Evolutionary conservation across 1,140 invertebrate genomes (phyloP).

Genomic region (Drosophila varians): DNA sequence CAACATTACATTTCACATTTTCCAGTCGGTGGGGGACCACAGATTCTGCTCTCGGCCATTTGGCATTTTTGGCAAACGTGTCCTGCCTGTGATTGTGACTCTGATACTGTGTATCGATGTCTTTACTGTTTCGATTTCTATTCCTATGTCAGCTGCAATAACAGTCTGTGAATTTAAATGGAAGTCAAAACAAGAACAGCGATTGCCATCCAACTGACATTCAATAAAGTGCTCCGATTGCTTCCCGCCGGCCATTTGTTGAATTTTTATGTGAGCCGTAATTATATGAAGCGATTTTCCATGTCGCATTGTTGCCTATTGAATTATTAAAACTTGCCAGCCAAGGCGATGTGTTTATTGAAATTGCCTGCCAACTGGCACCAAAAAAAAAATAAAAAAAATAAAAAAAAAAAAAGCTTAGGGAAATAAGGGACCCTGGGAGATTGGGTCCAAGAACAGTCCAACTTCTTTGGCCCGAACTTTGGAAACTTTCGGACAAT

Average conservation of each 20-base stretch:
- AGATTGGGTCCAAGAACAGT: constrained; percentile 4
- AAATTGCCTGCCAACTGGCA: constrained; percentile 47
- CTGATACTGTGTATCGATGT: background rate
- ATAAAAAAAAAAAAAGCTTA: constrained; percentile 6
- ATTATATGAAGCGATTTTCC: constrained; percentile 60
- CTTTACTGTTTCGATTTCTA: background rate
- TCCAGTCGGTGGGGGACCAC: background rate
- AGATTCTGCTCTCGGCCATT: constrained; percentile 13
- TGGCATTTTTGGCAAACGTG: constrained; percentile 3
- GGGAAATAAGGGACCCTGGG: constrained; percentile 3
- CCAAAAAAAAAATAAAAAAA: constrained; percentile 6
- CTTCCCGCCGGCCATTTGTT: constrained; percentile 21
- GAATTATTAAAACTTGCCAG: constrained; percentile 55
- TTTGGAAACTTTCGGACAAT: background rate
- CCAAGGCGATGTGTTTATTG: constrained; percentile 29
- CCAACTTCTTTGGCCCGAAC: constrained; percentile 17
- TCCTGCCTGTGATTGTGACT: background rate
- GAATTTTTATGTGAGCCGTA: constrained; percentile 52
- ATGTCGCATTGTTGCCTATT: constrained; percentile 48
- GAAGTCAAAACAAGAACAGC: constrained; percentile 36
- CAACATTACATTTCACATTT: constrained; percentile 47
- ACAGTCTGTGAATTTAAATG: constrained; percentile 65
- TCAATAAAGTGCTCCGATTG: constrained; percentile 14
- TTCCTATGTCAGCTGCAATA: constrained; percentile 62
- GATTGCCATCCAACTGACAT: constrained; percentile 11